Evolutionary conservation across 64 coral and sea anemone species (phyloP), one percentile per base, ranked within the genome.

Genomic region (Porites australiensis): DNA sequence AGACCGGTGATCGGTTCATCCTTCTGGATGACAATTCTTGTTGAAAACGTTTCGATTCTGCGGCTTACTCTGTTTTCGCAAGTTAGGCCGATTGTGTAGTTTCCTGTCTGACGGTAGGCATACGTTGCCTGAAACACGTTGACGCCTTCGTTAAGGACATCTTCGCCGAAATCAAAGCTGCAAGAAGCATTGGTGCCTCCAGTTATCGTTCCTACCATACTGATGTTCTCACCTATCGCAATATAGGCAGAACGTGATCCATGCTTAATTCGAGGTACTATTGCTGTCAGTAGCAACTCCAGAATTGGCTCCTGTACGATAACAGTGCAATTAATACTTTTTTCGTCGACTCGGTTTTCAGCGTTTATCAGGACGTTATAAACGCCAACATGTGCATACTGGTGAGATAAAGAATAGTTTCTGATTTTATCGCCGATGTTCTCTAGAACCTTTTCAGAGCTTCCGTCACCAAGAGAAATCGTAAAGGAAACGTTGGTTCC

Each of bases 401-500:
- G 13, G 65, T 78, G 72, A 44, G 13, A 3, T 65, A 87, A 57
- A 37, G 58, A 74, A 52, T 67, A 58, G 65, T 74, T 37, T 6
- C 72, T 71, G 50, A 62, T 16, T 20, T 73, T 72, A 23, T 78
- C 60, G 45, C 47, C n/a, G 11, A 64, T 67, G 21, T 66, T 73
- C 5, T 45, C 6, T 15, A 70, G 13, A 19, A 48, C 74, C 21
- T 77, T 21, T 7, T 62, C 19, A 68, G 82, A 20, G 61, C 55
- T 87, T 55, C 48, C 74, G 44, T 87, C 91, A 10, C 91, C 82
- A 58, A 48, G 23, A 19, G 13, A 49, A 20, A 93, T 66, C 14
- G 37, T 78, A 49, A 82, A 79, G 44, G 91, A 44, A 8, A 93
- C 91, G 46, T 93, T 93, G 18, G 91, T 93, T 7, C 91, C 91